Percentiles rank a stretch among this genome's conserved stretches.
Conservation (phyloP, 2,888 invertebrate species). For the Cephus pulcher region DNA sequence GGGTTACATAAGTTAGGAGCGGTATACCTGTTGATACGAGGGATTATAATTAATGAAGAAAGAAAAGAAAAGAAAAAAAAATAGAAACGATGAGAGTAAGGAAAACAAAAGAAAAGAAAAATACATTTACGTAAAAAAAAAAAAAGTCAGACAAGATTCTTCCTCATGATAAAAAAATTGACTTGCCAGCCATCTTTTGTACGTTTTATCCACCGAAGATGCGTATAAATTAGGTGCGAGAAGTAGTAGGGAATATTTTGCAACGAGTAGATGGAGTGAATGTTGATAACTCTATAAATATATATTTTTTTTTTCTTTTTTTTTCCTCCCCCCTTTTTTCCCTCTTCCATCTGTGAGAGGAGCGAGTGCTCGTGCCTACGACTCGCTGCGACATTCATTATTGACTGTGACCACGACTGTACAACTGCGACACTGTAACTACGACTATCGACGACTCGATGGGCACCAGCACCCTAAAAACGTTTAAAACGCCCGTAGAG, state of each 20-base stretch:
- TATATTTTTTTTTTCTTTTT: conserved; percentile 6
- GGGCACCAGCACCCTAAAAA: too few species aligned
- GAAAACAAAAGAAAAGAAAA: conserved; percentile 19
- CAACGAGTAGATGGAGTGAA: conserved; percentile 59
- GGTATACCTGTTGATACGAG: conserved; percentile 54
- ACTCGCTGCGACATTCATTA: conserved; percentile 19
- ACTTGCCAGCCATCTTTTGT: conserved; percentile 67
- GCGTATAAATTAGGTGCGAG: conserved; percentile 43
- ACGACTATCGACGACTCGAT: too few species aligned
- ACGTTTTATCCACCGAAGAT: conserved; percentile 58
- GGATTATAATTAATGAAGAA: conserved; percentile 47
- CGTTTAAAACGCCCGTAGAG: too few species aligned
- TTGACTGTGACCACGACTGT: conserved; percentile 10
- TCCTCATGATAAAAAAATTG: conserved; percentile 60
- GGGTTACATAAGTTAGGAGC: conserved; percentile 62
- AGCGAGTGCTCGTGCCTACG: not conserved
- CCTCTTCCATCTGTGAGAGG: not conserved
- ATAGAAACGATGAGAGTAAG: conserved; percentile 13
- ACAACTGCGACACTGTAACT: conserved; percentile 37
- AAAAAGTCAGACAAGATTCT: conserved; percentile 58
- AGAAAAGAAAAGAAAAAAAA: conserved; percentile 22
- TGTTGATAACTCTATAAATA: not conserved
- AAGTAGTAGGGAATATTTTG: conserved; percentile 65
- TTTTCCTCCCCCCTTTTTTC: not conserved
- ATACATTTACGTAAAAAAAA: conserved; percentile 45